Evolutionary conservation across 23 tunicate species (phyloP), one percentile per base, ranked within the genome.

Genomic region (Trididemnum nubilum): DNA sequence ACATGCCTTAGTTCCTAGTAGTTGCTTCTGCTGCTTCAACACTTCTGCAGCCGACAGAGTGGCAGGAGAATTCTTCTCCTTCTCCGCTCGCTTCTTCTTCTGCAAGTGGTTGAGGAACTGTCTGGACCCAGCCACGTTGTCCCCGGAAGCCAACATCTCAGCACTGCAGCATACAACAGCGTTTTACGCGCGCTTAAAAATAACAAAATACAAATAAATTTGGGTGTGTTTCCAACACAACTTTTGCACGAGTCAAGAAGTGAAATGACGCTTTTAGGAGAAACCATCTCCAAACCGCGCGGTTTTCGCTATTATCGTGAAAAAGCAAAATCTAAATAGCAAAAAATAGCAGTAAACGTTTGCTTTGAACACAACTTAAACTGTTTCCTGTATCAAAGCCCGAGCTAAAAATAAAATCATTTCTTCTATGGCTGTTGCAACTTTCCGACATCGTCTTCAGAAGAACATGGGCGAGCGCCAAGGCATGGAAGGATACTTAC

Each of bases 71-170:
- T 72, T 49, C 27, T 54, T 38, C 0, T 87, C 77, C 12, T 49
- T 61, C 37, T 76, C 74, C 18, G 50, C 51, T 32, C 78, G 54
- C 57, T 85, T 70, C 38, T 86, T 86, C 63, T 80, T 71, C 83
- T 85, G 87, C 64, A 92, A 61, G 72, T 86, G 92, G 71, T 92
- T 92, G 0, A 92, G 84, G 52, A 78, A 92, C 65, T 86, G 97
- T 2, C 88, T 40, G 33, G 97, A 86, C 23, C 97, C 97, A 0
- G 97, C 97, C 7, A 73, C 76, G 49, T 33, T 83, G 75, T 93
- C 98, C 1, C 98, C 97, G 1, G 88, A 83, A 3, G 86, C 23
- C 76, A 89, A 39, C 95, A 89, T 89, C 39, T 83, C 95, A 26
- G 85, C 88, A 57, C 95, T 89, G 73, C 19, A 81, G 25, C 18